phyloP scores from a whole-genome alignment of 30 jellyfish, hydroid and myxozoan species.

The Euphysa ruthae region DNA sequence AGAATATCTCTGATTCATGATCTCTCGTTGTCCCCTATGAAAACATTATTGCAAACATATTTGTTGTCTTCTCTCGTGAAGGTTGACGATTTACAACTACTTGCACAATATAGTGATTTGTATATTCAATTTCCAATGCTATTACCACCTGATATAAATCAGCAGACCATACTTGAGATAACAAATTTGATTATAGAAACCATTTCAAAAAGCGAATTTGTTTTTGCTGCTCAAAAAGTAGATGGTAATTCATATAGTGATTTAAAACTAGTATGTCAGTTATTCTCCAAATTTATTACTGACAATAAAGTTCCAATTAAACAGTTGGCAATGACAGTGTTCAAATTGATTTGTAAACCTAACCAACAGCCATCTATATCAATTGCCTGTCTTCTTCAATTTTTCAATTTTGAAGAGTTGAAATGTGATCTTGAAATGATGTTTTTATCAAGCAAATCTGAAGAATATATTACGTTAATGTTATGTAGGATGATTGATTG shows the following conservation, averaged over 20 bases:
- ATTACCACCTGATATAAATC: background rate
- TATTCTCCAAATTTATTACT: background rate
- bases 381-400: slow-evolving; percentile 3
- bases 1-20: background rate
- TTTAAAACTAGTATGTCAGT: background rate
- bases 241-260: background rate
- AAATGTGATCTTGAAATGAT: slow-evolving; percentile 3
- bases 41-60: background rate
- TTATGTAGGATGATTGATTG: slow-evolving; percentile 25
- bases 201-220: background rate
- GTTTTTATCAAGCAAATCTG: background rate
- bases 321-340: background rate
- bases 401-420: slow-evolving; percentile 5
- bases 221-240: background rate
- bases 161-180: background rate
- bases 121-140: slow-evolving; percentile 8
- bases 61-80: background rate
- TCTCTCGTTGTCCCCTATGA: background rate
- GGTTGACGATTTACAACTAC: background rate
- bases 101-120: background rate
- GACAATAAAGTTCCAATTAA: background rate
- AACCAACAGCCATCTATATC: slow-evolving; percentile 17
- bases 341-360: background rate
- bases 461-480: slow-evolving; percentile 2
- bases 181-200: background rate